Base-by-base conservation (phyloP, 2,113 vertebrate species). In the Tachysurus vachellii region DNA sequence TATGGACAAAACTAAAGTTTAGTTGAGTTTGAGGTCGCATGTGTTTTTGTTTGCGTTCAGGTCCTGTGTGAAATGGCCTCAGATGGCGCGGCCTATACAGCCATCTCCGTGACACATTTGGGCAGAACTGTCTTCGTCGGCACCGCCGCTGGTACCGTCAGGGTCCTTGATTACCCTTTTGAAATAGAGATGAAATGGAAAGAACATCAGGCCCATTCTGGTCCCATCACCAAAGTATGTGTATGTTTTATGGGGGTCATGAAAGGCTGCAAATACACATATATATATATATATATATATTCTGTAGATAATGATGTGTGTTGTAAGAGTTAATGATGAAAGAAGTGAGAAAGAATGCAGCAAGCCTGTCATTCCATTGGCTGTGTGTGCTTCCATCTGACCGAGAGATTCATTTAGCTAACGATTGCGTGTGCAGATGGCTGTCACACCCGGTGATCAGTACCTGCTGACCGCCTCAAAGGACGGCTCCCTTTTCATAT, bases 181-280 rank as follows among this genome's bases (percentile, higher is more conserved):
- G 9, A 3, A 73, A 73, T 23, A 9, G 19, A 44, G 21, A 44
- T 0, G 44, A 21, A 36, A 8, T 44, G 36, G 70, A 73, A 17
- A 73, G 70, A 73, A 44, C 21, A 47, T 73, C 42, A 47, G 3
- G 54, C 79, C 10, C 79, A 81, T 61, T 81, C 28, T 81, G 79
- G 79, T 81, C 79, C 79, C 31, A 14, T 81, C 56, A 81, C 56
- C 10, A 81, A 81, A 5, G 79, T 81, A 81, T 2, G 79, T 61
- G 36, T 54, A 2, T 9, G 14, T 31, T 28, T 5, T 77, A 16
- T 79, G 17, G 44, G 23, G 26, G 47, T 53, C 11, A 77, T 77
- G 23, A 77, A 2, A 50, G 53, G n/a, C 26, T 3, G 7, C 5
- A 50, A 47, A 76, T n/a, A 11, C 26, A 53, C 26, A n/a, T 11